A percentile compares a stretch with the other conserved stretches of the same genome.
Evolutionary conservation across 2,113 vertebrate genomes (phyloP).

Genomic region (Dasypus novemcinctus): DNA sequence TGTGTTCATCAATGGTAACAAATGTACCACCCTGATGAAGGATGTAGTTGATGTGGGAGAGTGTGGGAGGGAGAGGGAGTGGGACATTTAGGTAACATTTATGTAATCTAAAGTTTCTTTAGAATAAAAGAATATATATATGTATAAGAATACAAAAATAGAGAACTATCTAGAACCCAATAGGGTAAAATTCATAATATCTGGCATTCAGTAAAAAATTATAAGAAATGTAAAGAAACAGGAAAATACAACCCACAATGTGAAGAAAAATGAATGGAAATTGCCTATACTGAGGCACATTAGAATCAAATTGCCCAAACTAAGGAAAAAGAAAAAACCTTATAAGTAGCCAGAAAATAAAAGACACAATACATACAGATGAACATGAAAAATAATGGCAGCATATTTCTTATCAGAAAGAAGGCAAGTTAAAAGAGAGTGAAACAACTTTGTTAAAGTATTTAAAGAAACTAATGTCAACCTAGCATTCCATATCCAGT

Average conservation of each 20-base stretch:
- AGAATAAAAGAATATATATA: too few species aligned
- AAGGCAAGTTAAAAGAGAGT: neutral
- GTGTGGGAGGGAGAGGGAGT: too few species aligned
- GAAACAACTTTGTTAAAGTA: neutral
- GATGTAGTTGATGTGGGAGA: too few species aligned
- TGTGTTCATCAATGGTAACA: too few species aligned
- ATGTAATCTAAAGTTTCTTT: too few species aligned
- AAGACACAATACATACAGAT: neutral
- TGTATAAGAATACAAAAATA: neutral
- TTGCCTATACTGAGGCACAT: neutral
- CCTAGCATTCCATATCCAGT: neutral
- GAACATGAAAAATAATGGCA: neutral
- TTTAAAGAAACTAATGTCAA: neutral
- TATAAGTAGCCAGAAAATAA: neutral
- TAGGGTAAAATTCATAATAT: neutral
- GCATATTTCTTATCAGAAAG: neutral
- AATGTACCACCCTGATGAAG: too few species aligned
- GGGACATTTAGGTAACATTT: too few species aligned
- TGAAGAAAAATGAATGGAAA: neutral
- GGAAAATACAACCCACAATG: neutral
- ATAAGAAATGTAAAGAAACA: neutral
- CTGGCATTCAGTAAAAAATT: neutral
- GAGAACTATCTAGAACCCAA: neutral
- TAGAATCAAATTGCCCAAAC: neutral
- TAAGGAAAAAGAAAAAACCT: neutral